These are phyloP conservation scores for Grallaria varia DNA, from an alignment of 2,113 vertebrate species.

Conservation along the genomic window DNA sequence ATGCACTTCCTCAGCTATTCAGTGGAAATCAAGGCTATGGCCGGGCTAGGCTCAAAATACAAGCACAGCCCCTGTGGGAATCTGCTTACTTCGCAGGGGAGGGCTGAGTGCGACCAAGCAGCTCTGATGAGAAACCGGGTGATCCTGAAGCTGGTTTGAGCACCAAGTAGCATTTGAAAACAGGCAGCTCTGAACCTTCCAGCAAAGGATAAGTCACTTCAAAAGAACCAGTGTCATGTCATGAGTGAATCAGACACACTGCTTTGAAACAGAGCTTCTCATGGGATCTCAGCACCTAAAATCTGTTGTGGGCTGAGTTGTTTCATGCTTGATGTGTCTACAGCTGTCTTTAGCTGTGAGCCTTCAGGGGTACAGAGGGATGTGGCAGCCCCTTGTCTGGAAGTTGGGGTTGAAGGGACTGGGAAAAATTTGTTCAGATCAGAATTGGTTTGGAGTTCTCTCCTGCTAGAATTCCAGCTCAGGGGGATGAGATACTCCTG, in stretches of 20 bases:
- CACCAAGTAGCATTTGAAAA: not conserved
- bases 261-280: not conserved
- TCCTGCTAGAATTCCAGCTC: not conserved
- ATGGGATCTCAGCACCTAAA: not conserved
- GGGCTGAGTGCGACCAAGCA: fast-evolving
- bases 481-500: not conserved
- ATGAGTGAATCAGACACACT: fast-evolving
- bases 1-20: not conserved
- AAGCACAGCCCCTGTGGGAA: not conserved
- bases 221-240: not conserved
- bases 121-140: not conserved
- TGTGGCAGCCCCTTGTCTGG: not conserved
- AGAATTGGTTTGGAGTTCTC: not conserved
- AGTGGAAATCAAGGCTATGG: not conserved
- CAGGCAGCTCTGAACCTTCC: not conserved
- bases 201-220: not conserved
- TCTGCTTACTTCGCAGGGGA: not conserved
- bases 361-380: not conserved
- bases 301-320: not conserved
- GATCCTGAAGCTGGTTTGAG: not conserved
- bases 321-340: not conserved
- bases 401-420: not conserved
- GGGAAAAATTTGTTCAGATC: not conserved
- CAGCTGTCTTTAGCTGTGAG: not conserved
- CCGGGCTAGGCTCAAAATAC: not conserved